Evolutionary conservation across 1,140 invertebrate species (phyloP).

Genomic region (Drosophila miranda): DNA sequence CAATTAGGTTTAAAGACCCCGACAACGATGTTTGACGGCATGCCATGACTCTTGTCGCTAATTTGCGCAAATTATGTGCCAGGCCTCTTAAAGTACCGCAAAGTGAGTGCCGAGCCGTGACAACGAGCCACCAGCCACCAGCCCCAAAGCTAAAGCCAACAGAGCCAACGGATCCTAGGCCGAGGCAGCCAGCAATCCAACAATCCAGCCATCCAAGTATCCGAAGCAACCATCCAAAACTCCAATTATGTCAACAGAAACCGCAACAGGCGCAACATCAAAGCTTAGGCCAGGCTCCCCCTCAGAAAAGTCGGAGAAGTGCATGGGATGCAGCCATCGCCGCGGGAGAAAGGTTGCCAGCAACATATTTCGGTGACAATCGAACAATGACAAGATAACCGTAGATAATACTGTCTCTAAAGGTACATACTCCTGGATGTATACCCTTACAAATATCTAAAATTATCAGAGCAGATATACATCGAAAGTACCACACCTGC

Average conservation of each 20-base stretch:
- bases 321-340: constrained; percentile 37
- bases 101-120: constrained; percentile 64
- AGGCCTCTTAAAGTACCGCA: constrained; percentile 74
- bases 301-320: constrained; percentile 13
- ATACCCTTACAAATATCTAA: constrained; percentile 7
- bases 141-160: not conserved
- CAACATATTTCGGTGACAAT: constrained; percentile 34
- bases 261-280: constrained; percentile 71
- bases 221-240: constrained; percentile 58
- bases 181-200: constrained; percentile 19
- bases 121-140: constrained; percentile 26
- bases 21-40: constrained; percentile 49
- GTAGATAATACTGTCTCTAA: no score
- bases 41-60: constrained; percentile 73
- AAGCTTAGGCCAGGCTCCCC: constrained; percentile 45
- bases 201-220: constrained; percentile 16
- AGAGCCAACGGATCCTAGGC: not conserved
- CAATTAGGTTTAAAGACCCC: constrained; percentile 76
- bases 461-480: no score
- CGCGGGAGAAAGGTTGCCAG: constrained; percentile 22
- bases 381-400: constrained; percentile 2
- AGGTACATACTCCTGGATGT: not conserved
- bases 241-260: constrained; percentile 81
- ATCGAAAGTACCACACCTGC: no score
- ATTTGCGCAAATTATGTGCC: constrained; percentile 80